Evolutionary conservation across 2,797 vertebrate genomes (phyloP).

Genomic region (Alectoris magna): DNA sequence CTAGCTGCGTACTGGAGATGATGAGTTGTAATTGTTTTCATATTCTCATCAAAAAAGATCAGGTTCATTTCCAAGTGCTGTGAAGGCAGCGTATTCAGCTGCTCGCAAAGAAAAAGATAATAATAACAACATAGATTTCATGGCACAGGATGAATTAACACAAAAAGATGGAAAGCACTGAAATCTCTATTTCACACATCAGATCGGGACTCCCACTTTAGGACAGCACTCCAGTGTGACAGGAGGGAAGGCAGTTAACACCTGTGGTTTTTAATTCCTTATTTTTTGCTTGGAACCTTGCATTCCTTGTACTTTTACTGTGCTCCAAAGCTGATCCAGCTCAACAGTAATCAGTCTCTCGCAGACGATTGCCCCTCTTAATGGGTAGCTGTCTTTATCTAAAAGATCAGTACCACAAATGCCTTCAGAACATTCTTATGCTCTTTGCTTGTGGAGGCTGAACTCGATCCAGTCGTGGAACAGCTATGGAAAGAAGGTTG

Average conservation of each 20-base stretch:
- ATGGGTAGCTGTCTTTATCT: not conserved
- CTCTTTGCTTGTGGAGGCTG: not conserved
- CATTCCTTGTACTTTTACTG: not conserved
- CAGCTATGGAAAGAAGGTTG: not conserved
- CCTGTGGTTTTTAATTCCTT: constrained; percentile 12
- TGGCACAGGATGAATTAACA: not conserved
- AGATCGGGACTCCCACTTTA: not conserved
- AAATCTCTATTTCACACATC: not conserved
- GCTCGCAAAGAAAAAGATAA: not conserved
- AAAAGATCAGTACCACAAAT: not conserved
- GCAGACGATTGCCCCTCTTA: not conserved
- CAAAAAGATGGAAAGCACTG: not conserved
- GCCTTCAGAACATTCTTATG: not conserved
- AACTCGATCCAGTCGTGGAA: not conserved
- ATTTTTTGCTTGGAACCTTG: constrained; percentile 24
- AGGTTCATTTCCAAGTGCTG: not conserved
- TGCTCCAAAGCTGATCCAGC: not conserved
- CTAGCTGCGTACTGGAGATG: accelerated
- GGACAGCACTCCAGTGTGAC: not conserved
- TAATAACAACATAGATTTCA: not conserved
- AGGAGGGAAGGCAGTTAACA: not conserved
- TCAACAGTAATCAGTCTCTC: not conserved
- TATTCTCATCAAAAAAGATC: not conserved
- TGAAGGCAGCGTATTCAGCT: not conserved
- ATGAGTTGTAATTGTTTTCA: not conserved